phyloP scores from a whole-genome alignment of 2,113 vertebrate genomes.

The Mormoops blainvillei region DNA sequence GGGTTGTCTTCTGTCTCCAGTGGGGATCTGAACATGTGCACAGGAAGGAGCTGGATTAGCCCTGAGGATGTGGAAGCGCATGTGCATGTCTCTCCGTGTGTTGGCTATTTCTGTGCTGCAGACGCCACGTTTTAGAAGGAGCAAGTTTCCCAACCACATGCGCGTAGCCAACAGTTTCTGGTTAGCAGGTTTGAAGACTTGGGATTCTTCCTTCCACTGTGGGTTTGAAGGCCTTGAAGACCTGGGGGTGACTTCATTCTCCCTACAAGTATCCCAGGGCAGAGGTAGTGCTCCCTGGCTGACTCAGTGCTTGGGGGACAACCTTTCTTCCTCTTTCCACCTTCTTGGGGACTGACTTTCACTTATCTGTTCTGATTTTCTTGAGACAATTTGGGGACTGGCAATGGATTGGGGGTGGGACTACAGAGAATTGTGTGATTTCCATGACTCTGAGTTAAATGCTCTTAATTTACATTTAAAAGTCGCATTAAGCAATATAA shows the following conservation, averaged over 20 bases:
- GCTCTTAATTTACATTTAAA: not conserved
- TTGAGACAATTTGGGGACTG: not conserved
- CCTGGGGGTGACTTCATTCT: not conserved
- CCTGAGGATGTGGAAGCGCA: fast-evolving
- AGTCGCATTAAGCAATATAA: not conserved
- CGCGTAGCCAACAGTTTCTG: not conserved
- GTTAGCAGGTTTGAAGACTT: not conserved
- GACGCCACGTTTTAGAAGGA: not conserved
- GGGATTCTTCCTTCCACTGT: not conserved
- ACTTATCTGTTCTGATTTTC: not conserved
- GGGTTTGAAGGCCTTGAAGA: not conserved
- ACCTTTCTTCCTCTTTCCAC: not conserved
- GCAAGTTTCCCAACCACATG: not conserved
- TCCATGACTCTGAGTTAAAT: not conserved
- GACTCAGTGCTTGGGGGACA: not conserved
- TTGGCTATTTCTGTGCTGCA: not conserved
- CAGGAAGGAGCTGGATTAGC: not conserved
- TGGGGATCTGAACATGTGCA: not conserved
- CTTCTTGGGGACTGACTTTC: not conserved
- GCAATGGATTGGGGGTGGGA: not conserved
- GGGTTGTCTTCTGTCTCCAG: not conserved
- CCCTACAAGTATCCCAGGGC: not conserved
- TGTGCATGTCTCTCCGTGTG: not conserved
- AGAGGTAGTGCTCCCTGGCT: not conserved
- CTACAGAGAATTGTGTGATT: not conserved